Evolutionary conservation across 2,888 invertebrate species (phyloP).

Genomic region (Catocala sponsa): DNA sequence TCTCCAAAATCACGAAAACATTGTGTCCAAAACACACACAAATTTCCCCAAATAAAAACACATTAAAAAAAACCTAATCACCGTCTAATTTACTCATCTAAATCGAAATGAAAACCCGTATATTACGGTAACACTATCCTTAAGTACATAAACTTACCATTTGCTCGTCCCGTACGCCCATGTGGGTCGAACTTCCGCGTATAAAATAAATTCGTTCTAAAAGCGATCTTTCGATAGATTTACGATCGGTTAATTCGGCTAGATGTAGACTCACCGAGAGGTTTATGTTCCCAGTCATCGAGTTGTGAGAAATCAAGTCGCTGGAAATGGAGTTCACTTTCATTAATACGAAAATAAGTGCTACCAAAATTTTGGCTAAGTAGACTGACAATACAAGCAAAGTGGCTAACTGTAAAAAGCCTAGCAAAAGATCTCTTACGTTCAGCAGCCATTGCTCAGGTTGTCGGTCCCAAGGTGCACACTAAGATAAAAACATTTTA

Average conservation of each 20-base stretch:
- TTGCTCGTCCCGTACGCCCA: slow-evolving; percentile 28
- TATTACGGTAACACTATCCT: slow-evolving; percentile 13
- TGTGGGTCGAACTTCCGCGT: slow-evolving; percentile 74
- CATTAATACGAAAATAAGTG: no score
- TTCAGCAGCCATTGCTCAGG: no score
- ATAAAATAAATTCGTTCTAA: slow-evolving; percentile 68
- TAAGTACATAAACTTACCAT: slow-evolving; percentile 25
- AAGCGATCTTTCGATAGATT: slow-evolving; percentile 76
- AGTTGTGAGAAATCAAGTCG: no score
- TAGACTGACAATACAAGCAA: no score
- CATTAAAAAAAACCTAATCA: slow-evolving; percentile 11
- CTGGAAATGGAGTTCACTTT: no score
- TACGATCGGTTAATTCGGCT: slow-evolving; percentile 76
- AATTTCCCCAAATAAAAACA: slow-evolving; percentile 15
- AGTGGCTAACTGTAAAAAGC: no score
- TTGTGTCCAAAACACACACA: neutral
- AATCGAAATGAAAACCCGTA: slow-evolving; percentile 16
- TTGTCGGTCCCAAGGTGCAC: no score
- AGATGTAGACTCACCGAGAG: slow-evolving; percentile 71
- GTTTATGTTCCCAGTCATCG: slow-evolving; percentile 60
- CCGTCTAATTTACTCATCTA: slow-evolving; percentile 13
- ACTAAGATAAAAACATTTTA: no score
- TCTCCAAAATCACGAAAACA: no score
- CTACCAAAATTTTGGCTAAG: no score
- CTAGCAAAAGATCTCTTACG: no score